Evolutionary conservation across 2,888 invertebrate species (phyloP).

Genomic region (Caenorhabditis zanzibari): DNA sequence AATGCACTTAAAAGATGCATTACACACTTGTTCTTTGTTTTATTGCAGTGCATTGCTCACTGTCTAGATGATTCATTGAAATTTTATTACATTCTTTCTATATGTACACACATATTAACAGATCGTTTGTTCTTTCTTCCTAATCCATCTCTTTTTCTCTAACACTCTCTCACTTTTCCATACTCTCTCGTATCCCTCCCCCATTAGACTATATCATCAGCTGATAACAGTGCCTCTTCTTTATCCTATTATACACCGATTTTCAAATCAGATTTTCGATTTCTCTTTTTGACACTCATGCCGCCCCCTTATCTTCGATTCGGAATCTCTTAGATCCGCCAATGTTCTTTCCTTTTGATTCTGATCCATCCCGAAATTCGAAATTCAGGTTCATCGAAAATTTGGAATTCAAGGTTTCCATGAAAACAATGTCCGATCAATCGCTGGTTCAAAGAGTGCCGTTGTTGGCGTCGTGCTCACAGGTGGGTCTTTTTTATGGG

Average conservation of each 20-base stretch:
- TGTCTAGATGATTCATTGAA: no score
- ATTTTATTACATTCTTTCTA: no score
- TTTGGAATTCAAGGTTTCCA: neutral
- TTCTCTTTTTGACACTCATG: conserved; percentile 33
- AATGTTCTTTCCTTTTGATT: conserved; percentile 13
- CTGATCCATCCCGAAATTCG: neutral
- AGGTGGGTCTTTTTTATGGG: conserved; percentile 36
- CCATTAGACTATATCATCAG: conserved; percentile 42
- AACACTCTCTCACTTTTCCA: neutral
- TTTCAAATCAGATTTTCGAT: conserved; percentile 5
- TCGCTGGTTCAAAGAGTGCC: conserved; percentile 56
- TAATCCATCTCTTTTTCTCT: neutral
- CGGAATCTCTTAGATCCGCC: conserved; percentile 37
- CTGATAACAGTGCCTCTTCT: conserved; percentile 40
- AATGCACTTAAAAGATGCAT: no score
- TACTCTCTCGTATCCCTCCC: neutral
- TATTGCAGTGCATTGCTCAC: no score
- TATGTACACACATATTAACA: neutral
- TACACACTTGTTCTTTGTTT: neutral
- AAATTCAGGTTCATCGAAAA: conserved; percentile 54
- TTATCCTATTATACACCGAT: conserved; percentile 19
- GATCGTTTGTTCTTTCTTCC: conserved; percentile 3
- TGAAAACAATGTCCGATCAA: conserved; percentile 50
- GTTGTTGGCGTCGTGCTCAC: conserved; percentile 40
- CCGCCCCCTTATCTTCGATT: conserved; percentile 41